These are phyloP conservation scores for Trichomalopsis sarcophagae DNA, from an alignment of 1,140 invertebrate species.

Conservation along the genomic window DNA sequence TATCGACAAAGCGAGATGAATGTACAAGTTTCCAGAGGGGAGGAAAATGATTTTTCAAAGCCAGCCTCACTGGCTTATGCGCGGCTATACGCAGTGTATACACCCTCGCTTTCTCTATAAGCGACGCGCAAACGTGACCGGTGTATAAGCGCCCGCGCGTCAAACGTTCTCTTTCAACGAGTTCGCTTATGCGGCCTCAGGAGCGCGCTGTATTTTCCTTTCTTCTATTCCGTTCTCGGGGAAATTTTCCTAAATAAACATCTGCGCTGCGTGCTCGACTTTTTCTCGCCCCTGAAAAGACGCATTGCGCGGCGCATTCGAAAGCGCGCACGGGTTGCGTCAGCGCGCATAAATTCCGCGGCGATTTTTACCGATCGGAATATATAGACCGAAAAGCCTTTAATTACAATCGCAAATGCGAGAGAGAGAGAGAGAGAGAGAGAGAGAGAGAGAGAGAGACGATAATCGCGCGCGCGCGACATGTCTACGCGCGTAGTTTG, in stretches of 20 bases:
- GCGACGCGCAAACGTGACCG: slow-evolving; percentile 32
- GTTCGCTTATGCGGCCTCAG: slow-evolving; percentile 48
- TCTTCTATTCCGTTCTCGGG: not conserved
- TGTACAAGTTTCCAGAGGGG: not conserved
- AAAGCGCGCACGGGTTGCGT: not conserved
- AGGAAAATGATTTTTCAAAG: slow-evolving; percentile 48
- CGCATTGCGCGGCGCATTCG: not conserved
- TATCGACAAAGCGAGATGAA: slow-evolving; percentile 2
- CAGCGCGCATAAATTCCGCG: not conserved
- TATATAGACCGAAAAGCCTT: slow-evolving; percentile 49
- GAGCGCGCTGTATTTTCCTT: slow-evolving; percentile 24
- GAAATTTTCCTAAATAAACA: slow-evolving; percentile 40
- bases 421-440: slow-evolving; percentile 55
- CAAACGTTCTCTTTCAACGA: slow-evolving; percentile 29
- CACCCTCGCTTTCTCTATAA: not conserved
- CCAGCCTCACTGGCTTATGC: not conserved
- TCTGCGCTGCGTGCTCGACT: not conserved
- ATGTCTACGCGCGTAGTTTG: slow-evolving; percentile 45
- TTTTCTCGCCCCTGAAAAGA: not conserved
- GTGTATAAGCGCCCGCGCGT: slow-evolving; percentile 10
- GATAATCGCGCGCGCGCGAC: slow-evolving; percentile 62
- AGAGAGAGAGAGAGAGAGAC: slow-evolving; percentile 55
- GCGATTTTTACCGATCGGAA: not conserved
- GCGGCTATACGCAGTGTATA: not conserved
- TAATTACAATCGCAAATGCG: slow-evolving; percentile 68